Base-by-base conservation (phyloP, 2,888 invertebrate species). In the Melinaea marsaeus region DNA sequence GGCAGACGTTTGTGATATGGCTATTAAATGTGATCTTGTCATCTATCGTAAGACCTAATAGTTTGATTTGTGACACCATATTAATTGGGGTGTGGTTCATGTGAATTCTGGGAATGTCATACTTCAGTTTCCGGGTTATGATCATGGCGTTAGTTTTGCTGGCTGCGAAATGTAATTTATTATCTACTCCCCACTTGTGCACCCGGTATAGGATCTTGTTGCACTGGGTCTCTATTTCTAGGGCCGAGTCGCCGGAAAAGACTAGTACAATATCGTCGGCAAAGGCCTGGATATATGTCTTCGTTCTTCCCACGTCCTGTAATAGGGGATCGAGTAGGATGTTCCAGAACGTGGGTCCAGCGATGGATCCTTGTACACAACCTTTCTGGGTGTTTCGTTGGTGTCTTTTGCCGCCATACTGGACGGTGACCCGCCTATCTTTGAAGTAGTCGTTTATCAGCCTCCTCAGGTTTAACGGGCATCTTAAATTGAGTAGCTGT, bases 361-460 rank as follows among this genome's bases (percentile, higher is more conserved):
- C 22, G 22, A 22, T 22, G 22, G 22, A 66, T 33, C 70, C 66
- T 48, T 68, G 70, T 2, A 70, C 59, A 48, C 64, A 70, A 1
- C 64, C 66, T 9, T 65, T 68, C 4, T 48, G 58, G 6, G 63
- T 69, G 22, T 37, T 9, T 42, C 32, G 62, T 5, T 32, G 13
- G 22, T 13, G 5, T n/a, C 55, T 7, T 22, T 33, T 4, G 35
- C 13, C 11, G 54, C 7, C 45, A 11, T 45, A 45, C 1, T 45
- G 5, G 5, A 45, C 45, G 45, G 11, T 11, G 45, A 45, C 45
- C 11, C 11, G 5, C 7, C 45, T 6, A 11, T 45, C 11, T 45
- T 45, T 11, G 7, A 45, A 11, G 11, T 45, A 45, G 5, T 6
- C 5, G 11, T 11, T 11, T 45, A 45, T 11, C 45, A 45, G 5